Conservation (phyloP, 2,113 vertebrate species). For the Sterna hirundo region DNA sequence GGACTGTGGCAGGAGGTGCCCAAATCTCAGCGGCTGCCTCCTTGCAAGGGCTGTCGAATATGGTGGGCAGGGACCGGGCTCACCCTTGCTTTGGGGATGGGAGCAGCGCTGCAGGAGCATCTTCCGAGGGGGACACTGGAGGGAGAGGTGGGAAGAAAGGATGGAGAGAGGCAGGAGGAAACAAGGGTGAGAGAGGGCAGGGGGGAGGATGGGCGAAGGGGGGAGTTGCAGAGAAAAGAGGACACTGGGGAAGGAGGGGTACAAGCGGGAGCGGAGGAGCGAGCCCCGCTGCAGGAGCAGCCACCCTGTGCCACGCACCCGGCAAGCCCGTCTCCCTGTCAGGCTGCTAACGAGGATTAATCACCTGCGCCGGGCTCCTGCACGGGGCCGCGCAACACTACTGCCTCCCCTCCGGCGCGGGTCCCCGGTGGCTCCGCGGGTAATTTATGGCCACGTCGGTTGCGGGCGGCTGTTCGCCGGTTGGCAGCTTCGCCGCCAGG, state of each 20-base stretch:
- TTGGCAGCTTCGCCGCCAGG: background rate
- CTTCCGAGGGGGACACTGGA: rapidly evolving
- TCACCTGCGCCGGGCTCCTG: background rate
- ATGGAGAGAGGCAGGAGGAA: background rate
- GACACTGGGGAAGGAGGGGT: background rate
- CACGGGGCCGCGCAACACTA: background rate
- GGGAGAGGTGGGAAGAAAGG: background rate
- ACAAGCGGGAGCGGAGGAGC: background rate
- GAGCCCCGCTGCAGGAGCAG: background rate
- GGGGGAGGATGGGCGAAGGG: background rate
- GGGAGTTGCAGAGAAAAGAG: background rate
- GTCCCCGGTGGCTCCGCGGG: background rate
- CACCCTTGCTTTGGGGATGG: background rate
- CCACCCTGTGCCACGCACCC: background rate
- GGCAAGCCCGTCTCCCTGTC: background rate
- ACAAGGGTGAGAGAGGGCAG: background rate
- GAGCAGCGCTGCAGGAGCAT: background rate
- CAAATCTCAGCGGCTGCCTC: no score
- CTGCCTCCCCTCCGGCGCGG: background rate
- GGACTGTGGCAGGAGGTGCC: rapidly evolving
- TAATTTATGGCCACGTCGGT: background rate
- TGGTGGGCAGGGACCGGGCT: background rate
- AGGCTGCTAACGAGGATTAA: slow-evolving; percentile 33
- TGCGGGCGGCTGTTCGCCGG: background rate
- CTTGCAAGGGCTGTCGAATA: rapidly evolving